Evolutionary conservation across 2,888 invertebrate genomes (phyloP), one percentile per base, ranked within the genome.

Genomic region (Drepanosiphum platanoidis): DNA sequence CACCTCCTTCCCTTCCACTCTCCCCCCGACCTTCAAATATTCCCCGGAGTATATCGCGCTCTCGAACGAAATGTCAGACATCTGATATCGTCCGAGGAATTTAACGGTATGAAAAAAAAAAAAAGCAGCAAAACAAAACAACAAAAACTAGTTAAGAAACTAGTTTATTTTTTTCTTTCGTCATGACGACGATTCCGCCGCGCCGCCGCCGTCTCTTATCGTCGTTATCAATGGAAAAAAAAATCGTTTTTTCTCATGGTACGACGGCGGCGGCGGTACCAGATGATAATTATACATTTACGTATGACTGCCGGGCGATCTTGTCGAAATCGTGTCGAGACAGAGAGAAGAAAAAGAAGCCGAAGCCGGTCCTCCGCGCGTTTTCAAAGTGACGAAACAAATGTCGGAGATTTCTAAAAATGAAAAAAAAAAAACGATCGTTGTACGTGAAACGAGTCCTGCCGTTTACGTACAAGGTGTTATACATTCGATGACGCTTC

Each of bases 121-220:
- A 5, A 70, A 52, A 58, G 52, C 52, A 36, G 22, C 0, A 18
- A 61, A 66, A 66, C n/a, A n/a, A n/a, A 58, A 70, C 52, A 36
- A 34, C 0, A 18, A 61, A 66, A 66, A 66, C 64, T 70, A 81
- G 70, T 81, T 70, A 27, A 80, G 15, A 58, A 81, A 81, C 80
- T 81, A 81, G 80, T 81, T 81, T 80, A 32, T 79, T 81, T 36
- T 72, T 71, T 72, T n/a, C n/a, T 61, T 71, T 81, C 58, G 36
- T 61, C 32, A 39, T 15, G n/a, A 61, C 22, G 71, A 82, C 42
- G 13, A 82, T 82, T 70, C 5, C n/a, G n/a, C n/a, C n/a, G n/a
- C n/a, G n/a, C n/a, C n/a, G n/a, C n/a, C n/a, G n/a, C n/a, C n/a
- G 66, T 79, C 30, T 70, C 77, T 82, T 72, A 82, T 82, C 81